Evolutionary conservation across 2,797 vertebrate species (phyloP), one percentile per base, ranked within the genome.

Genomic region (Otolemur crassicaudatus): DNA sequence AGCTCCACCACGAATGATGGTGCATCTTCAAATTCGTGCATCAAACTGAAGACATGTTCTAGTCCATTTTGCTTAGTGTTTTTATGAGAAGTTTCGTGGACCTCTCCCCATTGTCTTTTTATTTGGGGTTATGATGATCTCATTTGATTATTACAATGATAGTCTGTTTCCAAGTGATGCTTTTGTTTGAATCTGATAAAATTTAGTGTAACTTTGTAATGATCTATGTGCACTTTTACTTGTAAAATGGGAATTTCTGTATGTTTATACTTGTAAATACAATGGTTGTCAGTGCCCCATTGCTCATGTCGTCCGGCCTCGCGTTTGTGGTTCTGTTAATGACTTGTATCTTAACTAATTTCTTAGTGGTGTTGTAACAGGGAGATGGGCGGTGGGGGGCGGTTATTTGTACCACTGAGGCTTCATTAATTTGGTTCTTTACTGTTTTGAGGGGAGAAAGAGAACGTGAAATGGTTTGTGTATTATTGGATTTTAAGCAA

Each of bases 221-320:
- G 98, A 99, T 99, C 98, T 99, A 96, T 98, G 99, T 99, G 99
- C 99, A 99, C 99, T 99, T 99, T 99, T 99, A 98, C 98, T 99
- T 99, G 98, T 99, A 99, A 99, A 99, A 99, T 98, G 97, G 98
- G 98, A 98, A 98, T 98, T 98, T 98, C 98, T 98, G 98, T 98
- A 98, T 99, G 98, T 98, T 99, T 99, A 99, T 99, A 99, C 90
- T 82, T 99, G 99, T 99, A 99, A 98, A 99, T 99, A 99, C 93
- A 98, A 96, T 98, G 97, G 98, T 98, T 89, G 95, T 98, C 98
- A 98, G 98, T 99, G 98, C 99, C 99, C 98, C 98, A 80, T 98
- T 98, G 98, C 98, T 98, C 97, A 97, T 98, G 98, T 98, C 97
- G 98, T 99, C 98, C 98, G 97, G 98, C 98, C 94, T 98, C 88